These are phyloP conservation scores for Belgica antarctica DNA, from an alignment of 2,888 invertebrate species.

Conservation along the genomic window DNA sequence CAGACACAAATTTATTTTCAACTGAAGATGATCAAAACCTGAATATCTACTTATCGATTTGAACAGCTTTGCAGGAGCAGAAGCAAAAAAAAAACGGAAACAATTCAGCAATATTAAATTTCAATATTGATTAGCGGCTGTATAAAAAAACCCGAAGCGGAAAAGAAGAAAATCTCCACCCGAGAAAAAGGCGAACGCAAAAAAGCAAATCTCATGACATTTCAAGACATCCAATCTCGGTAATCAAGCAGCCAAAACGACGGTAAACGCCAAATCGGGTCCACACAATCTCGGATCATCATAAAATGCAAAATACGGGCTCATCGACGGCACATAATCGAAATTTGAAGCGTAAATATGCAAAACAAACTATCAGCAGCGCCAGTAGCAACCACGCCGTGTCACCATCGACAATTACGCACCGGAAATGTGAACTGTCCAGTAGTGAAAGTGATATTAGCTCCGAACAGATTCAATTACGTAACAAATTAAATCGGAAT, in stretches of 20 bases:
- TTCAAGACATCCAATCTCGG: not conserved
- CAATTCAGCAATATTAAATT: constrained; percentile 30
- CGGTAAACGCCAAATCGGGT: not conserved
- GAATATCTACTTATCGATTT: constrained; percentile 2
- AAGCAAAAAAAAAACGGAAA: not conserved
- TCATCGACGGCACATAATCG: constrained; percentile 36
- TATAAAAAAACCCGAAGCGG: not conserved
- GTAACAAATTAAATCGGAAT: constrained; percentile 26
- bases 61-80: not conserved
- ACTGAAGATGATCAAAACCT: not conserved
- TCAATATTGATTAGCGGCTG: constrained; percentile 18
- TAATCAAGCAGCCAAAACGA: not conserved
- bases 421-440: constrained; percentile 23
- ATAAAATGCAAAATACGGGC: constrained; percentile 40
- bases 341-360: constrained; percentile 34
- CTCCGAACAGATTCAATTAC: constrained; percentile 31
- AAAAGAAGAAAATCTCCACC: not conserved
- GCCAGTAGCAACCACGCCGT: not conserved
- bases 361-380: constrained; percentile 17
- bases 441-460: constrained; percentile 41
- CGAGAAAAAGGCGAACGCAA: not conserved
- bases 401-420: not conserved
- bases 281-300: constrained; percentile 2
- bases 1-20: constrained; percentile 15
- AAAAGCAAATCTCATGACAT: constrained; percentile 16